Conservation (phyloP, 2,888 invertebrate species). For the Nysson spinosus region DNA sequence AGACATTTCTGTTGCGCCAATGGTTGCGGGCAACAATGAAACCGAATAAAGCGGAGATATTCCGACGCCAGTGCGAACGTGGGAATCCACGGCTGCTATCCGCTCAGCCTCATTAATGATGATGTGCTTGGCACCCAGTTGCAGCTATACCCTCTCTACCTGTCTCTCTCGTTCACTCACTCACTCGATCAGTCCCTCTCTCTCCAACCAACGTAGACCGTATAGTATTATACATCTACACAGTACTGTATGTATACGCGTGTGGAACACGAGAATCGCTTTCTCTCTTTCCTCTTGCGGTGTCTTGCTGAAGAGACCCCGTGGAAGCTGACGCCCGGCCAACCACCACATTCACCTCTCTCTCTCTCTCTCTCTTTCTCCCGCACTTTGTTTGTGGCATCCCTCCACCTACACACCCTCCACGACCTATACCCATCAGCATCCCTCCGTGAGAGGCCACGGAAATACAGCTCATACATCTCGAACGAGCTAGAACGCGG, state of each 20-base stretch:
- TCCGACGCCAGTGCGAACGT: constrained; percentile 73
- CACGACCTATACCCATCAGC: constrained; percentile 36
- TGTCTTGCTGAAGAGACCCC: constrained; percentile 46
- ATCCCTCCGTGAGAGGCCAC: constrained; percentile 22
- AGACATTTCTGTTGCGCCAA: constrained; percentile 45
- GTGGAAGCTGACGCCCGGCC: constrained; percentile 60
- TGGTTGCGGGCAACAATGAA: constrained; percentile 47
- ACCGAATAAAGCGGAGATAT: constrained; percentile 68
- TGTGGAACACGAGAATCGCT: constrained; percentile 16
- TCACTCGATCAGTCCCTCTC: neutral
- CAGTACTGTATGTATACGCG: constrained; percentile 36
- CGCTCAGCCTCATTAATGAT: constrained; percentile 86
- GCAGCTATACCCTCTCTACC: constrained; percentile 49
- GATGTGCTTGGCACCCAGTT: constrained; percentile 88
- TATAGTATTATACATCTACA: constrained; percentile 24
- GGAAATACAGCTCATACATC: constrained; percentile 56
- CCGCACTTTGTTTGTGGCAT: constrained; percentile 7
- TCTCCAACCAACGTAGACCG: constrained; percentile 1
- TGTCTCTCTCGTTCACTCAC: constrained; percentile 43
- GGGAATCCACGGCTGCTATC: constrained; percentile 73
- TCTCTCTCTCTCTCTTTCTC: constrained; percentile 7
- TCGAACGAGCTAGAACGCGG: constrained; percentile 49
- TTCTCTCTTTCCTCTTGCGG: constrained; percentile 31
- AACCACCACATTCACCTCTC: constrained; percentile 46
- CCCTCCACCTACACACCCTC: constrained; percentile 31